Conservation (phyloP, 1,140 invertebrate species). For the Heliconius hermathena region DNA sequence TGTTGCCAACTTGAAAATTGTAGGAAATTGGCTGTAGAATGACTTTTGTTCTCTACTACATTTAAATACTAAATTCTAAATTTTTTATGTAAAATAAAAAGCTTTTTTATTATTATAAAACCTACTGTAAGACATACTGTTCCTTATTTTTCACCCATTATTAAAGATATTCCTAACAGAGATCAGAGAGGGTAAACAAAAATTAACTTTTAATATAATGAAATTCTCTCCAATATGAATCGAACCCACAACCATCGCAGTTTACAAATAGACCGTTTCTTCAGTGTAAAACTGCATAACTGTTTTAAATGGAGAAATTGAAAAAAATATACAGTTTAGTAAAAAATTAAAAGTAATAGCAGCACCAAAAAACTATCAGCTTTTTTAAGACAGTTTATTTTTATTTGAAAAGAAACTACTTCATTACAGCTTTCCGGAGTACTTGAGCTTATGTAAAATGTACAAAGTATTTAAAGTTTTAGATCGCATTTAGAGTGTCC, state of each 20-base stretch:
- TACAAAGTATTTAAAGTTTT: slow-evolving; percentile 9
- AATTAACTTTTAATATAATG: too few species aligned
- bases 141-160: too few species aligned
- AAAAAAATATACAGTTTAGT: background rate
- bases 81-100: background rate
- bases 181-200: too few species aligned
- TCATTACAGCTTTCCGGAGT: slow-evolving; percentile 6
- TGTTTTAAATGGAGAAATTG: too few species aligned
- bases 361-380: background rate
- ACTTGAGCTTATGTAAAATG: slow-evolving; percentile 12
- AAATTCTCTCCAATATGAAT: too few species aligned
- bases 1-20: slow-evolving; percentile 11
- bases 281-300: too few species aligned
- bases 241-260: too few species aligned
- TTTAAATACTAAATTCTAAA: background rate
- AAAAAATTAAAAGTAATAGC: background rate
- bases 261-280: too few species aligned
- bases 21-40: slow-evolving; percentile 10
- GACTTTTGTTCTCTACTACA: slow-evolving; percentile 2
- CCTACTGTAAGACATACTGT: too few species aligned
- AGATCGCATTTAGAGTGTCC: slow-evolving; percentile 16
- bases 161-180: too few species aligned
- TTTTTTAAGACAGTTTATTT: slow-evolving; percentile 1
- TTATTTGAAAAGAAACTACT: slow-evolving; percentile 13
- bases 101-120: too few species aligned